A percentile compares a stretch with the other conserved stretches of the same genome.
Evolutionary conservation across 2,113 vertebrate genomes (phyloP).

Genomic region (Colinus virginianus): DNA sequence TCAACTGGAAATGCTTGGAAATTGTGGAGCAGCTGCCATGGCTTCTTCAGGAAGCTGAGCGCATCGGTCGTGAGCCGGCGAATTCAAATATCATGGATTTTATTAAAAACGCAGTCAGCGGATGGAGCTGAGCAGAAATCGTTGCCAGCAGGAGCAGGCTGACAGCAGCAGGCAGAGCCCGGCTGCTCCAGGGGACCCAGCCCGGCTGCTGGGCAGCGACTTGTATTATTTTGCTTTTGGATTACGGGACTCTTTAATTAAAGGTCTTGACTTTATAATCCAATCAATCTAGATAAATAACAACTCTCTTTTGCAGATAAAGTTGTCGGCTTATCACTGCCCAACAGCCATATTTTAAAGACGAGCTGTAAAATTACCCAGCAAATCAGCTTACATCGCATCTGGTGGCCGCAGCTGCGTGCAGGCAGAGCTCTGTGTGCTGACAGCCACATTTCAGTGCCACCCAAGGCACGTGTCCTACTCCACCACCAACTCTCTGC

Average conservation of each 20-base stretch:
- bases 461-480: background rate
- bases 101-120: background rate
- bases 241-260: constrained; percentile 1
- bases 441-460: background rate
- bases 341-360: constrained; percentile 35
- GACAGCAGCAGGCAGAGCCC: background rate
- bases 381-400: constrained; percentile 6
- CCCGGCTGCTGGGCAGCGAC: background rate
- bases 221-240: constrained; percentile 20
- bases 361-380: constrained; percentile 3
- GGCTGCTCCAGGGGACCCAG: background rate
- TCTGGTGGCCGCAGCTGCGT: background rate
- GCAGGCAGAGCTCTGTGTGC: background rate
- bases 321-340: constrained; percentile 22
- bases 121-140: background rate
- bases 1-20: background rate
- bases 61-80: background rate
- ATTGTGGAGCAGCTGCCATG: background rate
- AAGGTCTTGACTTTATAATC: constrained; percentile 42
- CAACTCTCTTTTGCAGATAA: constrained; percentile 7
- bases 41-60: background rate
- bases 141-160: background rate
- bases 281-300: constrained; percentile 54
- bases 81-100: background rate
- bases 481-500: background rate